Percentiles rank a stretch among this genome's conserved stretches.
Conservation (phyloP, 2,113 vertebrate genomes). For the Tachysurus vachellii region DNA sequence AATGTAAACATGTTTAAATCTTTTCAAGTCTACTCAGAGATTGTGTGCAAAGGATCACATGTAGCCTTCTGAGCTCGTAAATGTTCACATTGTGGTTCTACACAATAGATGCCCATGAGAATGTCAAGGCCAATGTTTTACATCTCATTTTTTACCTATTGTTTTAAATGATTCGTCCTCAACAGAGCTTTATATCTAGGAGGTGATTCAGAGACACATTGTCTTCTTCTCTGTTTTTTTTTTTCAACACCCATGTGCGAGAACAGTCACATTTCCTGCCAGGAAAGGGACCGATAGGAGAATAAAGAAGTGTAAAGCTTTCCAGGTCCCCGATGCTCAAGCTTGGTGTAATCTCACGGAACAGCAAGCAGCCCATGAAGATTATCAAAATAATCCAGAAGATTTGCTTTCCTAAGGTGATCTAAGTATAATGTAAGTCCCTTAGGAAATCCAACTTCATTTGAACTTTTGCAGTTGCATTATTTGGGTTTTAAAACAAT, state of each 20-base stretch:
- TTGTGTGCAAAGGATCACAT: background rate
- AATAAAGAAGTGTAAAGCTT: slow-evolving; percentile 33
- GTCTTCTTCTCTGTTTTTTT: slow-evolving; percentile 37
- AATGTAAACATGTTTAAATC: slow-evolving; percentile 3
- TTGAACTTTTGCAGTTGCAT: background rate
- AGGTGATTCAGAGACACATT: slow-evolving; percentile 45
- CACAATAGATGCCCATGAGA: background rate
- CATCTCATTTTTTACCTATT: background rate
- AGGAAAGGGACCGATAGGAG: slow-evolving; percentile 64
- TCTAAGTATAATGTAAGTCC: background rate
- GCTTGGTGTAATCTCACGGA: background rate
- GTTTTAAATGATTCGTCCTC: slow-evolving; percentile 41
- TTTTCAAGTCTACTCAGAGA: background rate
- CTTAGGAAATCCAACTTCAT: background rate
- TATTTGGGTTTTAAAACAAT: background rate
- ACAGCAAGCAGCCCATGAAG: background rate
- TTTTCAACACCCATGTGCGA: slow-evolving; percentile 38
- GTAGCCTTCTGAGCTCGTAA: background rate
- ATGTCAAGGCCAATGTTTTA: background rate
- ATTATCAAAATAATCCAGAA: background rate
- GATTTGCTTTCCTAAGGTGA: background rate
- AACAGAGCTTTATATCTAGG: slow-evolving; percentile 43
- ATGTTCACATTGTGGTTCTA: background rate
- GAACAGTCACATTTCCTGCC: slow-evolving; percentile 68
- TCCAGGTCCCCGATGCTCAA: slow-evolving; percentile 16